Conservation (phyloP, 2,113 vertebrate species). For the Heteronetta atricapilla region DNA sequence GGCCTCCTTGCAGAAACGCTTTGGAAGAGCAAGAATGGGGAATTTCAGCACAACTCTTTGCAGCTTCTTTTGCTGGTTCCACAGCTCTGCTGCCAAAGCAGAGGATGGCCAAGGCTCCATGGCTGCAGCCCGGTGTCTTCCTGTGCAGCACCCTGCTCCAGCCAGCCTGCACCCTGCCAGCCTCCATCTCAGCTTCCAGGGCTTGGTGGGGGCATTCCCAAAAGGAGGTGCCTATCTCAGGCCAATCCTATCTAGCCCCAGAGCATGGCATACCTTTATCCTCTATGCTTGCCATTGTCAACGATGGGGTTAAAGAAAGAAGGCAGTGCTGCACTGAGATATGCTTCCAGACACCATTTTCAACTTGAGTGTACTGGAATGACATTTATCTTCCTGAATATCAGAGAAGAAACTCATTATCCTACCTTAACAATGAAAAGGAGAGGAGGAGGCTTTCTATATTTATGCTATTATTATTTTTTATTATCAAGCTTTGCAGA, state of each 20-base stretch:
- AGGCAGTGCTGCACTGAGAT: not conserved
- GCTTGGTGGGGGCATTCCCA: not conserved
- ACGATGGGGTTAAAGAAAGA: not conserved
- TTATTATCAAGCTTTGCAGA: not conserved
- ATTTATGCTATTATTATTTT: not conserved
- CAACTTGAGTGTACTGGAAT: not conserved
- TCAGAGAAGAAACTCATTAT: not conserved
- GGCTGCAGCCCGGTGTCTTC: too few relatives aligned
- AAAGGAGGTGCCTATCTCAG: too few relatives aligned
- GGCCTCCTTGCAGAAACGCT: too few relatives aligned
- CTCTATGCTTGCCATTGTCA: not conserved
- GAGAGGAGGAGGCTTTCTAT: not conserved
- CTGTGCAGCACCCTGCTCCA: too few relatives aligned
- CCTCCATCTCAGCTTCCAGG: not conserved
- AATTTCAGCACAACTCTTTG: too few relatives aligned
- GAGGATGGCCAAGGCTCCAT: too few relatives aligned
- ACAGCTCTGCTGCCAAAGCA: too few relatives aligned
- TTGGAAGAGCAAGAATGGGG: too few relatives aligned
- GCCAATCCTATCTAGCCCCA: not conserved
- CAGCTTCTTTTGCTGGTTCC: too few relatives aligned
- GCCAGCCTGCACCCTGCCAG: too few relatives aligned
- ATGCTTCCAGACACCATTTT: not conserved
- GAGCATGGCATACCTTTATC: fast-evolving
- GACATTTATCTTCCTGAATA: not conserved
- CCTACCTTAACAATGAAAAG: not conserved